Base-by-base conservation (phyloP, 2,888 invertebrate genomes). In the Agrochola lychnidis region DNA sequence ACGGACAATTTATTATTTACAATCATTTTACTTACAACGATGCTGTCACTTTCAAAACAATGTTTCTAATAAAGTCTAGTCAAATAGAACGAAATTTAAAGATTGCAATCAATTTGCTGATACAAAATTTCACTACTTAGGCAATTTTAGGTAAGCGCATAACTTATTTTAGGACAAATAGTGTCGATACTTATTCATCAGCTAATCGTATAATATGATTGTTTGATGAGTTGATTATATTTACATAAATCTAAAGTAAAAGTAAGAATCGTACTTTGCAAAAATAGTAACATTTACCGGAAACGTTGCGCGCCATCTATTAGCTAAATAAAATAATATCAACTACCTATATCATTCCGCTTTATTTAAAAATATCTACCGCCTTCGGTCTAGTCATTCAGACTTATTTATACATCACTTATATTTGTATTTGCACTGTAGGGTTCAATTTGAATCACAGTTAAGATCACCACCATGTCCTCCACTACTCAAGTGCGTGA, bases 221-320 rank as follows among this genome's bases (percentile, higher is more conserved):
- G 4, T 78, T 22, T 36, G 7, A 16, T 3, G 7, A 30, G 48
- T 76, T 78, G 5, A 45, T 64, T 3, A 36, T 14, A n/a, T 42
- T 42, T 42, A 9, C 6, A 45, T 19, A 42, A 70, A 9, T 6
- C 4, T 19, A 1, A 61, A 48, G 22, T 16, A 36, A 53, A 36
- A 16, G 1, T 71, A 56, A 40, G 16, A n/a, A 16, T 36, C 6
- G 12, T 59, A 40, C 14, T 22, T 73, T 36, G 36, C 16, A 56
- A 76, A 73, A 64, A 66, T 75, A 62, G 78, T 66, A 79, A 84
- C 69, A 70, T 66, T 14, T 25, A 68, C 74, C 82, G 88, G 90
- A 89, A 82, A 76, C 67, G 6, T 2, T 19, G 42, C 62, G 42
- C 42, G 86, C 81, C 88, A 89, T 88, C 90, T 90, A 59, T 82